Conservation (phyloP, 2,113 vertebrate genomes). For the Burhinus bistriatus region DNA sequence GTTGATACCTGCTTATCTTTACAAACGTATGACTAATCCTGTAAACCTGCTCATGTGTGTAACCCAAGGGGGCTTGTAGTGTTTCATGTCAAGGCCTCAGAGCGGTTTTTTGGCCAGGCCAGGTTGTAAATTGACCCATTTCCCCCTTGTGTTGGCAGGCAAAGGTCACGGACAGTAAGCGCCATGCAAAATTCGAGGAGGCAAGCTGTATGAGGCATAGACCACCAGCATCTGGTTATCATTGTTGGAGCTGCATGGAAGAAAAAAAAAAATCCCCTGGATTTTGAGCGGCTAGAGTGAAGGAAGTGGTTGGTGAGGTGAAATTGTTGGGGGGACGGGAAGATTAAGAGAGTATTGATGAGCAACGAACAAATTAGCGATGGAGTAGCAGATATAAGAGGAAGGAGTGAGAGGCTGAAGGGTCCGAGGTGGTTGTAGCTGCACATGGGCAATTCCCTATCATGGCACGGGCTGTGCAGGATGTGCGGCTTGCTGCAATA, state of each 20-base stretch:
- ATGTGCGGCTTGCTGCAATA: background rate
- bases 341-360: slow-evolving; percentile 1
- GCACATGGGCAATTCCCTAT: background rate
- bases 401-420: background rate
- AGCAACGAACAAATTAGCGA: slow-evolving; percentile 3
- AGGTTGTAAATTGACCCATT: background rate
- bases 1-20: background rate
- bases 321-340: background rate
- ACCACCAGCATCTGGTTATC: slow-evolving; percentile 58
- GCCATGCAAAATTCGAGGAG: background rate
- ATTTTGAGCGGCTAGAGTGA: background rate
- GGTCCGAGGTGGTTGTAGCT: background rate
- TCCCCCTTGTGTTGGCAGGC: background rate
- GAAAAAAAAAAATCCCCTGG: background rate
- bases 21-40: background rate
- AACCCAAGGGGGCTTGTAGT: background rate
- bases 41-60: background rate
- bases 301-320: background rate
- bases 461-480: background rate
- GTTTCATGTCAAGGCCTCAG: background rate
- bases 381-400: background rate
- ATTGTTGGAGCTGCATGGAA: background rate
- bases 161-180: background rate
- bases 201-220: background rate
- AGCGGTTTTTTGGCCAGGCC: background rate